Base-by-base conservation (phyloP, 2,113 vertebrate species). In the Hippopotamus amphibius region DNA sequence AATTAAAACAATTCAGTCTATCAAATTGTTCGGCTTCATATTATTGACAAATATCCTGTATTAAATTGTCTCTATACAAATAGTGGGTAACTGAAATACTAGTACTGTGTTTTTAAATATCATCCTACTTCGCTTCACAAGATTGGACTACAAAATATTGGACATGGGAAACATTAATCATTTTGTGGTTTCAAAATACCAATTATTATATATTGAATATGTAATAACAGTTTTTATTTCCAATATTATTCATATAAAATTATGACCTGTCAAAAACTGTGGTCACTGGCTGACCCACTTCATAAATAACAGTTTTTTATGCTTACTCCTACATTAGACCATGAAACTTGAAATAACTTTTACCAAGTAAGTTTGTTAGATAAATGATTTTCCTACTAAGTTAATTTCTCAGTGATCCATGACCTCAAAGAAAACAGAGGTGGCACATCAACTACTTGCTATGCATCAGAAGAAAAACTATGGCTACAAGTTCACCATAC, bases 341-440 rank as follows among this genome's bases (percentile, higher is more conserved):
- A 48, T 43, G 43, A 85, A 97, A 57, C n/a, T 43, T 37, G 0
- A 95, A 92, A 94, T 83, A 92, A 85, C 2, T 53, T 63, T 97
- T 92, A 80, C 28, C 17, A 66, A 81, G 13, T 30, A 53, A 86
- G 22, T 85, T 88, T 86, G 30, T 74, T 90, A 41, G 88, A 53
- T 48, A 83, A 79, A 93, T 90, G 55, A 90, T 92, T 95, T 97
- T 95, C 33, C 22, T 68, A 48, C 63, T 65, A 80, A 77, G 41
- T 94, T 95, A 88, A 96, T 96, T 97, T 96, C 43, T 82, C 65
- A 33, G 46, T 91, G 88, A 93, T 48, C 24, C 50, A 82, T 83
- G 81, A 90, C 90, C 88, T 94, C 68, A 71, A 59, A 79, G 55
- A 82, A 82, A 93, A 74, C 28, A 95, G 63, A 90, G 88, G 46